These are phyloP conservation scores for Dendrolimus pini DNA, from an alignment of 2,888 invertebrate genomes.

Conservation along the genomic window DNA sequence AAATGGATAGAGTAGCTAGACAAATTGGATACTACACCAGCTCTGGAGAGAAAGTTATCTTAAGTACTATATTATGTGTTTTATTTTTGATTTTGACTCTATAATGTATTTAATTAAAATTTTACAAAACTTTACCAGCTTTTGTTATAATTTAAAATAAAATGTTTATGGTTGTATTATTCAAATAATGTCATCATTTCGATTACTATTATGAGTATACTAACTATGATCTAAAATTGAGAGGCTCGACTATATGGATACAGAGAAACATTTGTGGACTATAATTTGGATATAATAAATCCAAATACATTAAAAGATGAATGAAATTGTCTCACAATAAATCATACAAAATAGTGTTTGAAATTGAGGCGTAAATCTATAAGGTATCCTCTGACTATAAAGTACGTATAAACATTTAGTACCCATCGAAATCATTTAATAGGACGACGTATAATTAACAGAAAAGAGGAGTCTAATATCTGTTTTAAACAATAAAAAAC, in stretches of 20 bases:
- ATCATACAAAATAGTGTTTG: too few species aligned
- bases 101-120: neutral
- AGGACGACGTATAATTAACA: too few species aligned
- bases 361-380: too few species aligned
- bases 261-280: too few species aligned
- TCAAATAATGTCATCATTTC: neutral
- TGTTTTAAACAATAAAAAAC: too few species aligned
- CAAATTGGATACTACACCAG: constrained; percentile 38
- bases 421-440: too few species aligned
- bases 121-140: too few species aligned
- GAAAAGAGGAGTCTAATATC: too few species aligned
- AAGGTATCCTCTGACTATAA: too few species aligned
- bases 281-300: neutral
- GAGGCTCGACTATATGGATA: neutral
- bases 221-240: neutral
- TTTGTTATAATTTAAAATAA: neutral
- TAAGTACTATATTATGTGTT: constrained; percentile 16
- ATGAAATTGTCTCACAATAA: too few species aligned
- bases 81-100: neutral
- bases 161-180: neutral
- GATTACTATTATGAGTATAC: neutral
- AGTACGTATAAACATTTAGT: too few species aligned
- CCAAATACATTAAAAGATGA: neutral
- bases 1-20: constrained; percentile 55
- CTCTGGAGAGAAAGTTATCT: constrained; percentile 17